Evolutionary conservation across 2,113 vertebrate species (phyloP).

Genomic region (Clarias batrachus): DNA sequence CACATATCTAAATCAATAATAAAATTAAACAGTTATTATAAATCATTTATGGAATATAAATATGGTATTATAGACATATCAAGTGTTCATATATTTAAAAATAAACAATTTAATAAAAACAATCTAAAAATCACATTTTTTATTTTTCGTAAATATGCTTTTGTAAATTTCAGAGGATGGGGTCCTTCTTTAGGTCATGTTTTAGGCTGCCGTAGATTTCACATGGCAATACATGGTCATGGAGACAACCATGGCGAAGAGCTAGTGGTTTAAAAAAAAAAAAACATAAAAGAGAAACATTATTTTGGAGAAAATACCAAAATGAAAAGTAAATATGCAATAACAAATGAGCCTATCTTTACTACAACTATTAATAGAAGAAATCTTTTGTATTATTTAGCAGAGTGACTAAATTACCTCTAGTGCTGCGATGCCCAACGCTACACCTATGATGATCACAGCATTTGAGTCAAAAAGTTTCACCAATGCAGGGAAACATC

Average conservation of each 20-base stretch:
- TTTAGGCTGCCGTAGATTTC: conserved; percentile 53
- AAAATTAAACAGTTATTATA: not conserved
- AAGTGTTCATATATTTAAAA: not conserved
- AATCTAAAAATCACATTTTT: not conserved
- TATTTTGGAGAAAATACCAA: not conserved
- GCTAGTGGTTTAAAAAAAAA: conserved; percentile 51
- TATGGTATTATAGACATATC: not conserved
- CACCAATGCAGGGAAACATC: conserved; percentile 68
- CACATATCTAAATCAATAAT: not conserved
- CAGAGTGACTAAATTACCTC: conserved; percentile 67
- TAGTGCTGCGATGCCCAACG: conserved; percentile 71
- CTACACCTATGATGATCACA: conserved; percentile 67
- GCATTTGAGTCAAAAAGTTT: conserved; percentile 65
- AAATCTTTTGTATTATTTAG: not conserved
- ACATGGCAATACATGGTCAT: conserved; percentile 69
- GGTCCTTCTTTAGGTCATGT: conserved; percentile 5
- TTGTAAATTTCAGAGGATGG: not conserved
- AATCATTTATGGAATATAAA: not conserved
- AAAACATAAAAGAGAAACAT: not conserved
- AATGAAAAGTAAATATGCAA: not conserved
- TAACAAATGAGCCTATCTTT: not conserved
- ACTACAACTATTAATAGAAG: not conserved
- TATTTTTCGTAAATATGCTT: not conserved
- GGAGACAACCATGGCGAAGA: conserved; percentile 71
- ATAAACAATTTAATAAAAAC: not conserved